phyloP scores from a whole-genome alignment of 1,140 invertebrate genomes.

The Vanessa atalanta region DNA sequence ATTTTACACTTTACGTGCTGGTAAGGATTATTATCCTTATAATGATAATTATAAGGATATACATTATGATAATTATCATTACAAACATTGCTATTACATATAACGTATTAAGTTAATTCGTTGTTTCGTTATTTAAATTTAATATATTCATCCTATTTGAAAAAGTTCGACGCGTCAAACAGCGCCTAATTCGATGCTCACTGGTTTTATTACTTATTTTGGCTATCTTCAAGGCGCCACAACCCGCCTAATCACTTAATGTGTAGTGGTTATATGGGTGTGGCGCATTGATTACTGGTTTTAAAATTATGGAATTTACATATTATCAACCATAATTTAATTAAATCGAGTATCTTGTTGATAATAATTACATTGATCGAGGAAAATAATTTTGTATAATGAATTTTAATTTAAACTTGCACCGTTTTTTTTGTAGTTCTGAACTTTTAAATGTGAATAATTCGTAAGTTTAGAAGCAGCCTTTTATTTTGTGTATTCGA shows the following conservation, averaged over 20 bases:
- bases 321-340: conserved; percentile 33
- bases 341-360: conserved; percentile 10
- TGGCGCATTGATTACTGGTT: conserved; percentile 33
- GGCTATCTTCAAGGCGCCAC: conserved; percentile 14
- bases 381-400: not conserved
- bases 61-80: no score
- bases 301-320: conserved; percentile 25
- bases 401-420: not conserved
- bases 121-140: not conserved
- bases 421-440: not conserved
- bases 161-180: not conserved
- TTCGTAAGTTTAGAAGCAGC: not conserved
- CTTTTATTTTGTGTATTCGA: no score
- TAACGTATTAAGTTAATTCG: not conserved
- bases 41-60: no score
- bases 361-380: conserved; percentile 6
- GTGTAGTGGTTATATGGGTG: conserved; percentile 27
- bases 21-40: no score
- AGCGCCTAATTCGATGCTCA: not conserved
- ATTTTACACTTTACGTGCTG: no score
- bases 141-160: conserved; percentile 3
- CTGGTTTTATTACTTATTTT: conserved; percentile 10
- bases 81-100: no score
- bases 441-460: not conserved
- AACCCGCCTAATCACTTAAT: conserved; percentile 33